Base-by-base conservation (phyloP, 2,888 invertebrate species). In the Phortica magna region DNA sequence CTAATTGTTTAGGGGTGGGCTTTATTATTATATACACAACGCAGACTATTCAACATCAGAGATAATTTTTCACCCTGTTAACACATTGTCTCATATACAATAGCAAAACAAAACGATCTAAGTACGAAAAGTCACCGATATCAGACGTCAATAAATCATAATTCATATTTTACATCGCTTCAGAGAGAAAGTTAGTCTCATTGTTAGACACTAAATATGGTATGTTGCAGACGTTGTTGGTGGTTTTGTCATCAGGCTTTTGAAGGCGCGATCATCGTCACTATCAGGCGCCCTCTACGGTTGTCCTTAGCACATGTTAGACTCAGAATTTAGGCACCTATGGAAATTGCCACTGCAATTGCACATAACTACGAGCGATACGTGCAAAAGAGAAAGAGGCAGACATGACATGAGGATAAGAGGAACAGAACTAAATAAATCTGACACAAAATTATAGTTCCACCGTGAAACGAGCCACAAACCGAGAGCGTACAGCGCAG, bases 171-270 rank as follows among this genome's bases (percentile, higher is more conserved):
- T 79, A 83, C 78, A 80, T 77, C 79, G 78, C 7, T 71, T 79
- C 85, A 85, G 89, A 89, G 89, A 89, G 89, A 89, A 88, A 88
- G 84, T 89, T 88, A 74, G 31, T 19, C 22, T 22, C 19, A 71
- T 55, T 71, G 70, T 71, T 43, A 71, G 12, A 22, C 19, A 70
- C 71, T 76, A 83, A 84, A 81, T 77, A 78, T 82, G 39, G 80
- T 82, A 82, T 83, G 83, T 80, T 79, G 12, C 61, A 3, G 14
- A 41, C 48, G 74, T 82, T 83, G 84, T 82, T 83, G 84, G 89
- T 89, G 89, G 90, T 89, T 89, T 89, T 87, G 87, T 84, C 87
- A 89, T 89, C 89, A 83, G 84, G 82, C 79, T 78, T 75, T 80
- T 79, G 84, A 88, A 85, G 89, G 89, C 90, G 89, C 89, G 87